A percentile compares a stretch with the other conserved stretches of the same genome.
phyloP scores from a whole-genome alignment of 2,797 vertebrate genomes.

The Peromyscus aztecus region DNA sequence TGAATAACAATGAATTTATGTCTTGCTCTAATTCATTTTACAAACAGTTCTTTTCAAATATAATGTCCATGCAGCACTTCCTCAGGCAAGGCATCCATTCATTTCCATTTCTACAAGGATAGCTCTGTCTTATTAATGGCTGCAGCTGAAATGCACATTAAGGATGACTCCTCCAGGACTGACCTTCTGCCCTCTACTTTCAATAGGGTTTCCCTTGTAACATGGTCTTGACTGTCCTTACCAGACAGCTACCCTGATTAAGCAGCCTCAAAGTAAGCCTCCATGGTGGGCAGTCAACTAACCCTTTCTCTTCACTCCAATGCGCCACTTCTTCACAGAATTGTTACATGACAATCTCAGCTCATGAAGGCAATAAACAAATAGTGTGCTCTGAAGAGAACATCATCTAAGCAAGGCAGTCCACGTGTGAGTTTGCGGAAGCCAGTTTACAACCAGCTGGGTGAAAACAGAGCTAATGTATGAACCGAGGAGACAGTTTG shows the following conservation, averaged over 20 bases:
- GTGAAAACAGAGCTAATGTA: conserved; percentile 54
- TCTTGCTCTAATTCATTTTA: conserved; percentile 61
- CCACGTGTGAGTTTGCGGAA: conserved; percentile 29
- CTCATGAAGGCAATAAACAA: neutral
- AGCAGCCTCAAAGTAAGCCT: neutral
- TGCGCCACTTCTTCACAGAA: neutral
- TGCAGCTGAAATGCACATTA: neutral
- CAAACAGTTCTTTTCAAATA: conserved; percentile 61
- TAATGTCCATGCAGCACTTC: neutral
- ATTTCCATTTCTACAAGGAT: conserved; percentile 43
- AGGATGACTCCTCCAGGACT: neutral
- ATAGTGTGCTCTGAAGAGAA: conserved; percentile 41
- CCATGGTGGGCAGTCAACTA: neutral
- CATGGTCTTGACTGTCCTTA: neutral
- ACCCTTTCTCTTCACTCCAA: neutral
- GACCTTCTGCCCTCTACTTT: neutral
- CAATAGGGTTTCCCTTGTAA: neutral
- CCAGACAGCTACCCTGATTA: neutral
- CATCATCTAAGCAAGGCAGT: neutral
- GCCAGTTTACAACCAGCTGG: neutral
- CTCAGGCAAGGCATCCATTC: neutral
- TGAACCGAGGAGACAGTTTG: conserved; percentile 50
- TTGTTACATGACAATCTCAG: neutral
- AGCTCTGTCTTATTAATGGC: conserved; percentile 24
- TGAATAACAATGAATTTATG: conserved; percentile 45